Percentiles rank a stretch among this genome's conserved stretches.
phyloP scores from a whole-genome alignment of 1,140 invertebrate genomes.

The Eurosta solidaginis region DNA sequence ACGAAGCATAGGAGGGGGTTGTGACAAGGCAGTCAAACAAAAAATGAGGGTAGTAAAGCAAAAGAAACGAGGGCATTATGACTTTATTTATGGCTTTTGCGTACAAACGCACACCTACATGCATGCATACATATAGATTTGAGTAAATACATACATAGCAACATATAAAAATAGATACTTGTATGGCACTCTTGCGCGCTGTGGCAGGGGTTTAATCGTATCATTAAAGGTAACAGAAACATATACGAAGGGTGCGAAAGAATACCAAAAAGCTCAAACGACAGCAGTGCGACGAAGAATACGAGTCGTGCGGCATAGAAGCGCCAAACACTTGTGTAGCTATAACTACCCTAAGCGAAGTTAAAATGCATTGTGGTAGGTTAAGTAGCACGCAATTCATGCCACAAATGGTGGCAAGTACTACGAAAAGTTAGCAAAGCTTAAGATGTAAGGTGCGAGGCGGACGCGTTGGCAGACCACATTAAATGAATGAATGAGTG shows the following conservation, averaged over 20 bases:
- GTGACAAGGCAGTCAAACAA: background rate
- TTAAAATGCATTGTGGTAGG: conserved; percentile 36
- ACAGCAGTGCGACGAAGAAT: too few species aligned
- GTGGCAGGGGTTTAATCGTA: background rate
- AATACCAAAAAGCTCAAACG: background rate
- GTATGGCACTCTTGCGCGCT: background rate
- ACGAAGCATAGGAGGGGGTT: background rate
- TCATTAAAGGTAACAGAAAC: background rate
- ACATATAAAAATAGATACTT: too few species aligned
- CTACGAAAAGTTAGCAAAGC: background rate
- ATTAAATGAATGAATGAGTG: background rate
- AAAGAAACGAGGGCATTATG: conserved; percentile 34
- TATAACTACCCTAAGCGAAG: conserved; percentile 34
- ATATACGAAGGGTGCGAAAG: background rate
- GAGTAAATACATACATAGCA: too few species aligned
- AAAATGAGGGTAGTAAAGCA: conserved; percentile 24
- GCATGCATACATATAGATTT: background rate
- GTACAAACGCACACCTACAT: background rate
- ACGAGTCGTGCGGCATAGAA: background rate
- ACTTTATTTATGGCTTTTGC: conserved; percentile 30
- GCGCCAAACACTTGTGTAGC: background rate
- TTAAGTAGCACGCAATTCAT: conserved; percentile 30
- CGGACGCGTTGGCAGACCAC: background rate
- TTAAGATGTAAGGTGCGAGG: background rate
- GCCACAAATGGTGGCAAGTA: conserved; percentile 15